These are phyloP conservation scores for Apodemus agrarius DNA, from an alignment of 2,797 vertebrate species.

Conservation along the genomic window DNA sequence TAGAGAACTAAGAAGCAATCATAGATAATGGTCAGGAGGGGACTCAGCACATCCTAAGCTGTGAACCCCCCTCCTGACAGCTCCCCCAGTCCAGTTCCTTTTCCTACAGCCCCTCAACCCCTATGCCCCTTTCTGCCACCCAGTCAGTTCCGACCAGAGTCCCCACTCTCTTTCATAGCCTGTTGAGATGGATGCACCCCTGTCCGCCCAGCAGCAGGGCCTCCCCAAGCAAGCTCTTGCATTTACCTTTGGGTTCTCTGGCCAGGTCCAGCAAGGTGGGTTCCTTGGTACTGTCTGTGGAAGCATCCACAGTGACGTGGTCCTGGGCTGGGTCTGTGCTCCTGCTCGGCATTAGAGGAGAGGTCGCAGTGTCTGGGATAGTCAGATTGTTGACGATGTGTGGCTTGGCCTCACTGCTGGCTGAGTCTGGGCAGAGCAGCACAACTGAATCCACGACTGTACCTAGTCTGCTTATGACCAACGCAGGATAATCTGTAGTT, in stretches of 20 bases:
- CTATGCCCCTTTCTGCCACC: not conserved
- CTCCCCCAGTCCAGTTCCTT: not conserved
- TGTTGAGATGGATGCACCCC: not conserved
- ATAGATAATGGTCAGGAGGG: not conserved
- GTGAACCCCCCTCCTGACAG: not conserved
- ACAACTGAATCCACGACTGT: not conserved
- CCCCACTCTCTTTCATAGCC: not conserved
- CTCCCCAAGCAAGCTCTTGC: not conserved
- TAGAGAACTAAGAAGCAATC: not conserved
- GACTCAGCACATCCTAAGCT: not conserved
- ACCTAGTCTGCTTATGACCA: not conserved
- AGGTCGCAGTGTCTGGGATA: not conserved
- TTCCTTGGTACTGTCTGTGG: not conserved
- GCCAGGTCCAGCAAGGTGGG: not conserved
- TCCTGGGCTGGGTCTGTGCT: not conserved
- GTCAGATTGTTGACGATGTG: not conserved
- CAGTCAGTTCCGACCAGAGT: not conserved
- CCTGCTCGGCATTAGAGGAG: not conserved
- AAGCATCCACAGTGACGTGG: not conserved
- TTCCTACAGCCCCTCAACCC: no score
- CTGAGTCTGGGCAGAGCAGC: not conserved
- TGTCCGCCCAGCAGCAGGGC: fast-evolving
- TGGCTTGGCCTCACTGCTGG: not conserved
- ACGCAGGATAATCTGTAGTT: not conserved
- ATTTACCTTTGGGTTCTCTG: slow-evolving; percentile 57